Base-by-base conservation (phyloP, 2,888 invertebrate genomes). In the Ceratothoa steindachneri region DNA sequence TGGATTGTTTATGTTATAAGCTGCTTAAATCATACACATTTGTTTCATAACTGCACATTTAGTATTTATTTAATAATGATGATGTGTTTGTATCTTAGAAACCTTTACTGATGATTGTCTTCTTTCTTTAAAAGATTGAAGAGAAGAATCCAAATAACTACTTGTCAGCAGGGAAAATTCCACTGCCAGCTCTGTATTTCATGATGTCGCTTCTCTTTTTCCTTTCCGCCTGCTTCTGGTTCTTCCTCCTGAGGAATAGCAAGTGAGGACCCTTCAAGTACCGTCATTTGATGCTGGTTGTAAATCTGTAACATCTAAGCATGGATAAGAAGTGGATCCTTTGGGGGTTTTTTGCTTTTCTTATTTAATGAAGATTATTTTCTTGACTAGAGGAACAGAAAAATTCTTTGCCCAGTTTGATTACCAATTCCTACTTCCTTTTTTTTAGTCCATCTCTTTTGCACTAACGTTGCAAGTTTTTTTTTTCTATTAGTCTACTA, bases 81-180 rank as follows among this genome's bases (percentile, higher is more conserved):
- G n/a, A n/a, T n/a, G n/a, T n/a, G n/a, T n/a, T n/a, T n/a, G n/a
- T n/a, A n/a, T 41, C 41, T 41, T 41, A 41, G 7, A 41, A 5
- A 41, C 15, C 41, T 9, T 5, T 41, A 41, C 5, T 41, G 41
- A 9, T 41, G 5, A 15, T 41, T 41, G 15, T 41, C 41, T 41
- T 41, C 5, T 41, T 41, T 41, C 41, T 15, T 9, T 41, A 41
- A 41, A 9, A 91, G 83, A 92, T 98, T 80, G 91, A 90, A 81
- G 95, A 96, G 84, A 91, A 90, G 82, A 94, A 95, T 83, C 80
- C 79, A 24, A 88, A 88, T 69, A 96, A 93, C 84, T 97, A 90
- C 83, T 85, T 98, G 41, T 96, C 97, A 1, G 97, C 97, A 0
- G 97, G 97, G 0, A 95, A 97, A 85, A 95, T 97, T 90, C 97